Evolutionary conservation across 2,797 vertebrate genomes (phyloP).

Genomic region (Rallus crepitans): DNA sequence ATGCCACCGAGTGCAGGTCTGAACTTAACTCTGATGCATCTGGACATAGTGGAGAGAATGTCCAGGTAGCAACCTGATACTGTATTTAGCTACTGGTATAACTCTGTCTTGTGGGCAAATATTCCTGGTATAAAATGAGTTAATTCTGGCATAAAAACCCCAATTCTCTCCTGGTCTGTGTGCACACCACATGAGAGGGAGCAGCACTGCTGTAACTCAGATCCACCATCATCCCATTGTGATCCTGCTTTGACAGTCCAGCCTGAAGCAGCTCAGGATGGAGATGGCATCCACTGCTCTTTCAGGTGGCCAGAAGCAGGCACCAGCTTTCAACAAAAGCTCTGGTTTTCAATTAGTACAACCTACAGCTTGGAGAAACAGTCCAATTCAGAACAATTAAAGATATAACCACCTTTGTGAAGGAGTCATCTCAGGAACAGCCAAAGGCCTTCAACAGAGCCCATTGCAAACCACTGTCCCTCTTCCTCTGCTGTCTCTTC

Average conservation of each 20-base stretch:
- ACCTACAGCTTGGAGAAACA: not conserved
- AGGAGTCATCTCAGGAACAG: fast-evolving
- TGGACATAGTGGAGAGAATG: not conserved
- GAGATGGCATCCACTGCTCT: not conserved
- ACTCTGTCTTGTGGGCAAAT: not conserved
- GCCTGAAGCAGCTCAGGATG: not conserved
- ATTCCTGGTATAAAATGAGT: not conserved
- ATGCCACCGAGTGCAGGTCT: not conserved
- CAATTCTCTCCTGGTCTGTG: fast-evolving
- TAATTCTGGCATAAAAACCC: not conserved
- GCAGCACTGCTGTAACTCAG: fast-evolving
- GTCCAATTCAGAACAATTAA: not conserved
- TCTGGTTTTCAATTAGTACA: not conserved
- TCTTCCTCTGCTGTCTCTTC: not conserved
- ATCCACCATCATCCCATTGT: not conserved
- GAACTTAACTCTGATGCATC: not conserved
- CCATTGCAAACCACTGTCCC: not conserved
- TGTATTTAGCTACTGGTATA: not conserved
- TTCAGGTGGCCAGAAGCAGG: not conserved
- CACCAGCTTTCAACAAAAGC: not conserved
- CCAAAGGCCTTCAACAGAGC: not conserved
- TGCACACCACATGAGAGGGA: not conserved
- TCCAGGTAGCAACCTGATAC: fast-evolving
- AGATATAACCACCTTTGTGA: not conserved
- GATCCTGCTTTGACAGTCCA: not conserved